Percentiles rank a stretch among this genome's conserved stretches.
Conservation (phyloP, 2,797 vertebrate species). For the Lerista edwardsae region DNA sequence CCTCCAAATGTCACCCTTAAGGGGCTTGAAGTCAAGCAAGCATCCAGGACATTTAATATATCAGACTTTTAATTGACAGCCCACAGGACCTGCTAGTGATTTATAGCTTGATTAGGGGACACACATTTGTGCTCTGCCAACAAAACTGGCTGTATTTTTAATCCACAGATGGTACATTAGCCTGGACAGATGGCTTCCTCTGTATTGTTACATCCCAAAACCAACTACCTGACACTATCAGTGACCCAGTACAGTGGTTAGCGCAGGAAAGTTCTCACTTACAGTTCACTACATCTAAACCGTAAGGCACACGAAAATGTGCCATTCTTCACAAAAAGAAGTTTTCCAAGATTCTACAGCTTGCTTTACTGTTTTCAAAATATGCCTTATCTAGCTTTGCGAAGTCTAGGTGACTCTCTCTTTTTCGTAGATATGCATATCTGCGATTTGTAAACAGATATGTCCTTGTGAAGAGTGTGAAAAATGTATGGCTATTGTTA, state of each 20-base stretch:
- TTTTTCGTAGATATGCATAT: not conserved
- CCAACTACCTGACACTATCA: slow-evolving; percentile 76
- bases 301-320: slow-evolving; percentile 65
- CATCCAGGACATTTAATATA: slow-evolving; percentile 67
- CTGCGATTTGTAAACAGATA: slow-evolving; percentile 10
- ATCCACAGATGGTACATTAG: slow-evolving; percentile 91
- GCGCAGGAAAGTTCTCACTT: slow-evolving; percentile 54
- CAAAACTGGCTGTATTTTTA: slow-evolving; percentile 85
- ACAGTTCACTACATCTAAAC: slow-evolving; percentile 57
- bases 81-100: slow-evolving; percentile 72
- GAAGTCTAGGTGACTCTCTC: slow-evolving; percentile 28
- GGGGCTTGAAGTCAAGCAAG: slow-evolving; percentile 68
- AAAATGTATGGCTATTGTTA: not conserved
- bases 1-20: slow-evolving; percentile 53
- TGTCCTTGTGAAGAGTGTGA: slow-evolving; percentile 14
- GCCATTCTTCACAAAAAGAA: slow-evolving; percentile 59
- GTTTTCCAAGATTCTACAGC: slow-evolving; percentile 56
- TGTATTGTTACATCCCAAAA: slow-evolving; percentile 75
- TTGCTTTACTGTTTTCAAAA: slow-evolving; percentile 55
- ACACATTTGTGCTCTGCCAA: slow-evolving; percentile 81
- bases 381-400: slow-evolving; percentile 17
- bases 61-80: slow-evolving; percentile 78
- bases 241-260: slow-evolving; percentile 73
- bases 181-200: slow-evolving; percentile 87
- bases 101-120: slow-evolving; percentile 87